These are phyloP conservation scores for Lasioglossum vierecki DNA, from an alignment of 2,888 invertebrate species.

Conservation along the genomic window DNA sequence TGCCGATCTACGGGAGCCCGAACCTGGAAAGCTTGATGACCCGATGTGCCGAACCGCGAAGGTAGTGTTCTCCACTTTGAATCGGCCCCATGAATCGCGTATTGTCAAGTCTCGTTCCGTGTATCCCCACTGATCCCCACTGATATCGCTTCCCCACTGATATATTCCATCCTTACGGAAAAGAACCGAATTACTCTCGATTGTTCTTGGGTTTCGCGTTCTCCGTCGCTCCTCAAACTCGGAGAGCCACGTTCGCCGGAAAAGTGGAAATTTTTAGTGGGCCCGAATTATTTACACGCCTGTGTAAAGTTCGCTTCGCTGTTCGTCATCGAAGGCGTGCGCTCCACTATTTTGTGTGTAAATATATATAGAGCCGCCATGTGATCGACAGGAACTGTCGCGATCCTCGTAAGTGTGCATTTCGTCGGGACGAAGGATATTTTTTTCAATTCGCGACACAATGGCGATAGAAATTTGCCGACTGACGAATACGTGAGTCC, in stretches of 20 bases:
- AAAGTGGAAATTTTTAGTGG: slow-evolving; percentile 8
- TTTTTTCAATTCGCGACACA: background rate
- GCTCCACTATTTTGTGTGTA: slow-evolving; percentile 40
- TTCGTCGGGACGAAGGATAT: background rate
- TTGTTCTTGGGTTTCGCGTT: slow-evolving; percentile 19
- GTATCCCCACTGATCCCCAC: slow-evolving; percentile 55
- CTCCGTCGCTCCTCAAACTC: background rate
- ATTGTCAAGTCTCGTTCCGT: slow-evolving; percentile 40
- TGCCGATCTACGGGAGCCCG: slow-evolving; percentile 20
- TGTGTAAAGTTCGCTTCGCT: slow-evolving; percentile 29
- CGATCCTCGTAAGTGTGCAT: slow-evolving; percentile 2
- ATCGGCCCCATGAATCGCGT: background rate
- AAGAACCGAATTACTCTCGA: slow-evolving; percentile 43
- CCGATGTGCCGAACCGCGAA: slow-evolving; percentile 44
- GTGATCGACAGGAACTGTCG: slow-evolving; percentile 33
- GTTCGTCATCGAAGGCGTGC: slow-evolving; percentile 46
- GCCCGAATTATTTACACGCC: slow-evolving; percentile 29
- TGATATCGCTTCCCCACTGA: slow-evolving; percentile 32
- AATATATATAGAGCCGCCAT: slow-evolving; percentile 39
- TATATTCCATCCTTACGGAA: slow-evolving; percentile 41
- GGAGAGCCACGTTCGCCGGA: background rate
- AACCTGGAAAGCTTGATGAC: slow-evolving; percentile 37
- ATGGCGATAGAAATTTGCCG: background rate
- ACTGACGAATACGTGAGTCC: background rate
- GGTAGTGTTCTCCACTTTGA: slow-evolving; percentile 43